Base-by-base conservation (phyloP, 2,888 invertebrate genomes). In the Chromoteleia sp. region DNA sequence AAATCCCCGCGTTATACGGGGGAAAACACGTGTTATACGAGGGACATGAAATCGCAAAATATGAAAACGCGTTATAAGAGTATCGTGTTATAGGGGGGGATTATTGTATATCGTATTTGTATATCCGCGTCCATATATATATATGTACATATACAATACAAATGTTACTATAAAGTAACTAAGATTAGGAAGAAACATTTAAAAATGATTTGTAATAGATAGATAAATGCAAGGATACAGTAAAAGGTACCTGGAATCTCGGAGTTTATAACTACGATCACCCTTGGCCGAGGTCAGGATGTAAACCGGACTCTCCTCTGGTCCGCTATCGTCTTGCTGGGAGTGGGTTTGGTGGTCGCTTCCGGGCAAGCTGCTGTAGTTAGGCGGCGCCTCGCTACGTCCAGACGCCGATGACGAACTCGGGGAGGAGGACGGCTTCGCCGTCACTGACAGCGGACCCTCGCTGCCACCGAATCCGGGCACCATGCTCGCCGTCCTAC, bases 161-260 rank as follows among this genome's bases (percentile, higher is more conserved):
- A n/a, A n/a, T n/a, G n/a, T n/a, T n/a, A n/a, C n/a, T n/a, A n/a
- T n/a, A n/a, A n/a, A n/a, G n/a, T n/a, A n/a, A n/a, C n/a, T n/a
- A n/a, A n/a, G n/a, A n/a, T n/a, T n/a, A n/a, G n/a, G n/a, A n/a
- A n/a, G n/a, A n/a, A n/a, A n/a, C n/a, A n/a, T n/a, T n/a, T n/a
- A n/a, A n/a, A n/a, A n/a, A n/a, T n/a, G n/a, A n/a, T n/a, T n/a
- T n/a, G n/a, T n/a, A n/a, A n/a, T n/a, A n/a, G n/a, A n/a, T n/a
- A n/a, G n/a, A n/a, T n/a, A n/a, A n/a, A n/a, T n/a, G n/a, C n/a
- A n/a, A n/a, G n/a, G n/a, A n/a, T n/a, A n/a, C n/a, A n/a, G n/a
- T n/a, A n/a, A 41, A 50, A 21, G 8, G 7, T 43, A 95, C 95
- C 95, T 95, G 87, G 95, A 95, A 90, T 96, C 95, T 87, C 95